Conservation (phyloP, 2,888 invertebrate species). For the Adelognathus sp. region DNA sequence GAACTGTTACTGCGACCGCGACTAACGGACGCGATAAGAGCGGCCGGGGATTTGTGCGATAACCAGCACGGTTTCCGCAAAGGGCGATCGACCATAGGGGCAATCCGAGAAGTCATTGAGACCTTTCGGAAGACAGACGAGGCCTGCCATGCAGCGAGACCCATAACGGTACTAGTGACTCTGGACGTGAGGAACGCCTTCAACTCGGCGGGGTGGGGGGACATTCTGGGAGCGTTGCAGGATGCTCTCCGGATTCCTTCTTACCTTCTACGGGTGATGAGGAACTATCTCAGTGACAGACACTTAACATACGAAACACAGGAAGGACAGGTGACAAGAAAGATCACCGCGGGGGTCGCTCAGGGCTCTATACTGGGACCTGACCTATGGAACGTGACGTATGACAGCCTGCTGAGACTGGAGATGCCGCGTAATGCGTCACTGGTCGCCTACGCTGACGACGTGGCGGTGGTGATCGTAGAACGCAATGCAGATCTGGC, state of each 20-base stretch:
- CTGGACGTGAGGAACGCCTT: constrained; percentile 47
- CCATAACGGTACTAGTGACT: constrained; percentile 53
- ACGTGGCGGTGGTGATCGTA: constrained; percentile 46
- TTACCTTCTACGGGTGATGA: constrained; percentile 43
- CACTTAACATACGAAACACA: constrained; percentile 45
- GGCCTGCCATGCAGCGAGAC: constrained; percentile 15
- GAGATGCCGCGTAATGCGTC: constrained; percentile 46
- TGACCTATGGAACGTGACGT: constrained; percentile 61
- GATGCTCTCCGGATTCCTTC: constrained; percentile 27
- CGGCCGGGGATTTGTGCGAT: not conserved
- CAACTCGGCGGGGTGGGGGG: constrained; percentile 23
- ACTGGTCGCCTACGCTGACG: constrained; percentile 57
- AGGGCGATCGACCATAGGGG: constrained; percentile 54
- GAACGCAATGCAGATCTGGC: constrained; percentile 38
- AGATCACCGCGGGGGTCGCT: constrained; percentile 53
- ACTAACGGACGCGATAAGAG: constrained; percentile 55
- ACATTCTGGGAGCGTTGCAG: constrained; percentile 42
- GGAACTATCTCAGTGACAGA: constrained; percentile 52
- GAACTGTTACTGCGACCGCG: constrained; percentile 66
- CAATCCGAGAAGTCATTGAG: not conserved
- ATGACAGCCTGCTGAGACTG: constrained; percentile 54
- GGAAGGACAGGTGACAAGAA: constrained; percentile 27
- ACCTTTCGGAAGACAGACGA: not conserved
- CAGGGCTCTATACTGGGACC: constrained; percentile 62
- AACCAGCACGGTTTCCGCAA: constrained; percentile 46